Conservation (phyloP, 2,113 vertebrate species). For the Plotosus lineatus region DNA sequence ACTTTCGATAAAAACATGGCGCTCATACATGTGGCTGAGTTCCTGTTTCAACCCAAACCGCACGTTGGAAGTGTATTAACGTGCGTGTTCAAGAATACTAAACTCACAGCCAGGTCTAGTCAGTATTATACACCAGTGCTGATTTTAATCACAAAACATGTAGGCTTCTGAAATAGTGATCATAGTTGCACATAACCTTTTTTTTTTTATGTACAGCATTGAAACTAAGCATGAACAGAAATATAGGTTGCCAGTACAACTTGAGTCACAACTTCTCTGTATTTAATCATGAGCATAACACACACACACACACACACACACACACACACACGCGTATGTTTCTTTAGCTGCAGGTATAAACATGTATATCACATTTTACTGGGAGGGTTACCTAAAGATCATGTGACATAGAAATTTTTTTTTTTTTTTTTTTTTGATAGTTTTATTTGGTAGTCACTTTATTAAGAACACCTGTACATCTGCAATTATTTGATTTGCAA, state of each 20-base stretch:
- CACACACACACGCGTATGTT: too few relatives aligned
- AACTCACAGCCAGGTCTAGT: conserved; percentile 24
- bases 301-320: not conserved
- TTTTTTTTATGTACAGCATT: conserved; percentile 32
- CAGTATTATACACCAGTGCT: conserved; percentile 47
- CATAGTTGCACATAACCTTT: conserved; percentile 37
- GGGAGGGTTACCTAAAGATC: not conserved
- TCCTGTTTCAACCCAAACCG: conserved; percentile 24
- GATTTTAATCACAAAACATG: conserved; percentile 9
- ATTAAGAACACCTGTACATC: not conserved
- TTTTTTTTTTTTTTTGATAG: not conserved
- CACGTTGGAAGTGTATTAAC: not conserved
- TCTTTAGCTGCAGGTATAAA: conserved; percentile 18
- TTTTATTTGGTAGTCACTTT: not conserved
- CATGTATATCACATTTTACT: not conserved
- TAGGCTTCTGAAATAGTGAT: not conserved
- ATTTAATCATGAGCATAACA: not conserved
- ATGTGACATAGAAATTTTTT: too few relatives aligned
- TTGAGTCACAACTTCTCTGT: not conserved
- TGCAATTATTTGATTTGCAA: not conserved
- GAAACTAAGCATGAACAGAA: conserved; percentile 5
- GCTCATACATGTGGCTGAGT: conserved; percentile 35
- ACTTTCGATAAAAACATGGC: conserved; percentile 46
- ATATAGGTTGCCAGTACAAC: conserved; percentile 15
- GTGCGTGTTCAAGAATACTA: conserved; percentile 23